Base-by-base conservation (phyloP, 1,140 invertebrate species). In the Ruditapes philippinarum region DNA sequence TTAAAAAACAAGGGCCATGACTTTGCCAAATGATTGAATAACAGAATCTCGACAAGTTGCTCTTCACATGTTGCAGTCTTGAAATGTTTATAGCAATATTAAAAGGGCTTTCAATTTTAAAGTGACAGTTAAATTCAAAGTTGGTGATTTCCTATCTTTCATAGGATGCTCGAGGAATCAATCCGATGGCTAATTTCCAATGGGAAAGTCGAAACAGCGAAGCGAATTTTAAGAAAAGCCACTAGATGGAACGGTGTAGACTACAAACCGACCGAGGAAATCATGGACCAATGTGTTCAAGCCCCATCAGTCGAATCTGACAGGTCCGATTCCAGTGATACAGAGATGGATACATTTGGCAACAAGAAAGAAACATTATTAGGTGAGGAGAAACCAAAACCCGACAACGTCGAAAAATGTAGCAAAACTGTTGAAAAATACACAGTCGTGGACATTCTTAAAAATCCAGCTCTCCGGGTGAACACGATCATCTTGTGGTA, bases 101-200 rank as follows among this genome's bases (percentile, higher is more conserved):
- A n/a, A n/a, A n/a, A n/a, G n/a, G n/a, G n/a, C n/a, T n/a, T n/a
- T n/a, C n/a, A n/a, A n/a, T n/a, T n/a, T n/a, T n/a, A n/a, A n/a
- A n/a, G n/a, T n/a, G n/a, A n/a, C n/a, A n/a, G n/a, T n/a, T n/a
- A n/a, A n/a, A n/a, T n/a, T n/a, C n/a, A n/a, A n/a, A n/a, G n/a
- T n/a, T n/a, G n/a, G n/a, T n/a, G n/a, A n/a, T n/a, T n/a, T n/a
- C n/a, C n/a, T n/a, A n/a, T n/a, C n/a, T n/a, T 60, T 85, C 73
- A 49, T 83, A 95, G 93, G 76, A 45, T 93, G 51, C 68, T 94
- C 19, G 90, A 92, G 0, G 93, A 94, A 86, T 93, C 91, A 14
- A 25, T 93, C 17, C 82, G 92, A 22, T 94, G 93, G 94, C 74
- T 94, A 12, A 31, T 93, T 25, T 90, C 90, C 22, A 93, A 93